These are phyloP conservation scores for Chaetogeoica ovagalla DNA, from an alignment of 2,888 invertebrate genomes.

Conservation along the genomic window DNA sequence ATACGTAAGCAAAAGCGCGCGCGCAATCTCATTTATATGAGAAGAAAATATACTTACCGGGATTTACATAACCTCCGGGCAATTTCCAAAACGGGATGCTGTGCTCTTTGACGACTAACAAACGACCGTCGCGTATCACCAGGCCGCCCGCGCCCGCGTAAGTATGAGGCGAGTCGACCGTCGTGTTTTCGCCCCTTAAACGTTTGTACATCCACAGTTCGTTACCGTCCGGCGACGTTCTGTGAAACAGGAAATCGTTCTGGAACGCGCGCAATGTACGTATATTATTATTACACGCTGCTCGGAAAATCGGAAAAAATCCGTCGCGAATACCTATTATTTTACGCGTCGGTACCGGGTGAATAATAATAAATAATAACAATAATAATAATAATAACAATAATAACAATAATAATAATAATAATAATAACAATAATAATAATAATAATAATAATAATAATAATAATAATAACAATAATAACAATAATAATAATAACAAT, in stretches of 20 bases:
- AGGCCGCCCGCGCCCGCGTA: conserved; percentile 89
- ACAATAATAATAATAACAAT: too few species aligned
- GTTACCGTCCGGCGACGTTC: conserved; percentile 70
- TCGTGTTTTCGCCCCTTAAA: conserved; percentile 68
- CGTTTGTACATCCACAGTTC: conserved; percentile 81
- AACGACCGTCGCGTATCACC: conserved; percentile 75
- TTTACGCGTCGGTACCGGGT: too few species aligned
- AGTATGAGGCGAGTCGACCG: conserved; percentile 75
- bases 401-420: too few species aligned
- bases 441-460: too few species aligned
- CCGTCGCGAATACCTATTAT: too few species aligned
- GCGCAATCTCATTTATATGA: too few species aligned
- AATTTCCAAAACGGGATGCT: conserved; percentile 76
- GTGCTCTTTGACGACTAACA: conserved; percentile 79
- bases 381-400: too few species aligned
- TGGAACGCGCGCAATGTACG: conserved; percentile 58
- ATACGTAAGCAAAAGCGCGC: too few species aligned
- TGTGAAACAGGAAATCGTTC: conserved; percentile 85
- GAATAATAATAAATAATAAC: too few species aligned
- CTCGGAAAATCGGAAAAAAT: background rate
- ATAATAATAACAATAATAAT: too few species aligned
- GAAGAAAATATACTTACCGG: conserved; percentile 21
- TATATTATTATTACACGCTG: conserved; percentile 26
- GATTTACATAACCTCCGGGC: conserved; percentile 89
- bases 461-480: too few species aligned